These are phyloP conservation scores for Ferdinandea cuprea DNA, from an alignment of 2,888 invertebrate species.

Conservation along the genomic window DNA sequence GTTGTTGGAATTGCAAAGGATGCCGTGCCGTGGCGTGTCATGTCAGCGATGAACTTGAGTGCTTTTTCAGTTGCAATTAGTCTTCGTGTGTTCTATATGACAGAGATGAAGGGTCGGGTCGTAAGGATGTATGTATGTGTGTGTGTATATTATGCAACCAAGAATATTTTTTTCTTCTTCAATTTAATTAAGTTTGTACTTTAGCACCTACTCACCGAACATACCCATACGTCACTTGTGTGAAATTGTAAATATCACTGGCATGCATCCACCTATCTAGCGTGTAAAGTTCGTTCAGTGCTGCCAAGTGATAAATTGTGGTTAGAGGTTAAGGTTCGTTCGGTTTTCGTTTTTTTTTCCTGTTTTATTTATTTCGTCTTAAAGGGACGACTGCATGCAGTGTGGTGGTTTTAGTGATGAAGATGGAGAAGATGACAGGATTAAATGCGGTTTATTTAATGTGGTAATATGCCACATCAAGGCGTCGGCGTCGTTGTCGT, in stretches of 20 bases:
- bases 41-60: constrained; percentile 56
- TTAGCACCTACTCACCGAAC: constrained; percentile 26
- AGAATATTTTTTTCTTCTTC: constrained; percentile 22
- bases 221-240: constrained; percentile 56
- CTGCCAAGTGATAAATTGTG: constrained; percentile 40
- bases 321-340: constrained; percentile 4
- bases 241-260: constrained; percentile 61
- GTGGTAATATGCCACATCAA: constrained; percentile 17
- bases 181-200: constrained; percentile 64
- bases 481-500: too few species aligned
- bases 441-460: constrained; percentile 21
- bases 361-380: constrained; percentile 20
- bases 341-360: not conserved
- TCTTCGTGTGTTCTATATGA: constrained; percentile 42
- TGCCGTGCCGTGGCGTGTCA: constrained; percentile 39
- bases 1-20: not conserved
- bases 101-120: constrained; percentile 34
- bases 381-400: constrained; percentile 35
- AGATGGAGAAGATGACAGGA: constrained; percentile 26
- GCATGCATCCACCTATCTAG: constrained; percentile 17
- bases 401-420: not conserved
- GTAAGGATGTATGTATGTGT: not conserved
- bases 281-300: not conserved
- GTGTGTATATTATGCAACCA: constrained; percentile 25
- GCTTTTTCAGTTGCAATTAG: constrained; percentile 67